Evolutionary conservation across 2,113 vertebrate genomes (phyloP).

Genomic region (Trichechus manatus): DNA sequence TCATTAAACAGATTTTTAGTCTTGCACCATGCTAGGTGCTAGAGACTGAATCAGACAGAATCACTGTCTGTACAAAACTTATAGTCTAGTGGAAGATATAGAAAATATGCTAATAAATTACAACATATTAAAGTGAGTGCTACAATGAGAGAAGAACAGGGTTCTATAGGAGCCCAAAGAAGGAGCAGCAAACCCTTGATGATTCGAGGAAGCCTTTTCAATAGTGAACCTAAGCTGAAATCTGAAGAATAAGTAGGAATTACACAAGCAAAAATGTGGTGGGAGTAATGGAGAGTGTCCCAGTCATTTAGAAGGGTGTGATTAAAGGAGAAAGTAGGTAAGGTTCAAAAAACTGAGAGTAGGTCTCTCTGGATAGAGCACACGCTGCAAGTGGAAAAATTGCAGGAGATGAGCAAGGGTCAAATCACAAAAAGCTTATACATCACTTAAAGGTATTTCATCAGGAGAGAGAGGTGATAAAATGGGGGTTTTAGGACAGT

Average conservation of each 20-base stretch:
- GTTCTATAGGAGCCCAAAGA: not conserved
- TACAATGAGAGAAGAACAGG: not conserved
- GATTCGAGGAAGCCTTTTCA: not conserved
- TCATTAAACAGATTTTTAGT: not conserved
- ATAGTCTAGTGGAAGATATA: not conserved
- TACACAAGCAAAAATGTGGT: not conserved
- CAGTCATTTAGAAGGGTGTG: not conserved
- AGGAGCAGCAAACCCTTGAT: not conserved
- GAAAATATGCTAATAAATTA: not conserved
- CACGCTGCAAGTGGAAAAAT: not conserved
- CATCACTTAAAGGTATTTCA: not conserved
- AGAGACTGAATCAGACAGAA: not conserved
- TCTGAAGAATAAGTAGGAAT: not conserved
- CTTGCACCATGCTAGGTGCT: not conserved
- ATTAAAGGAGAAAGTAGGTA: not conserved
- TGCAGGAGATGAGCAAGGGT: not conserved
- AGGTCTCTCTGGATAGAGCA: not conserved
- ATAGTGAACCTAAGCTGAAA: not conserved
- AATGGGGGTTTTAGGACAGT: not conserved
- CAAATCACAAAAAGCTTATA: not conserved
- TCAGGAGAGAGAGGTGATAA: not conserved
- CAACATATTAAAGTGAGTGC: not conserved
- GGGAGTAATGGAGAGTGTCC: fast-evolving
- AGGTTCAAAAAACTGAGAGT: not conserved
- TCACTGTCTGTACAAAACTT: not conserved